Evolutionary conservation across 2,113 vertebrate genomes (phyloP), one percentile per base, ranked within the genome.

Genomic region (Noturus placidus): DNA sequence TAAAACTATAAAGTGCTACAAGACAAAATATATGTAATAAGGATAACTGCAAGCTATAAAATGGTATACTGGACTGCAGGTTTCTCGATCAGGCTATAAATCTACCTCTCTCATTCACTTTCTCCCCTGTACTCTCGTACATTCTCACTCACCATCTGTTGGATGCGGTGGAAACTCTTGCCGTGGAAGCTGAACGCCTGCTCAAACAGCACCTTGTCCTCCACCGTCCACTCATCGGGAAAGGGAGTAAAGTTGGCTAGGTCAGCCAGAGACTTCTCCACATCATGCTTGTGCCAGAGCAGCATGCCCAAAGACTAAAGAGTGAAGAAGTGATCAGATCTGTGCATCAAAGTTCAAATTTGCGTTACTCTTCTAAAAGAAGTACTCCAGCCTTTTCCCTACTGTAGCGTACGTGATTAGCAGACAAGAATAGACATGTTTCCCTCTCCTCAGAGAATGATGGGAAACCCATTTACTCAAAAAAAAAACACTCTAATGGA

Each of bases 131-230:
- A 76, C 59, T 67, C 30, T 20, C 22, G 42, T 52, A 54, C 72
- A 38, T 25, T 35, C 79, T 57, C 56, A 65, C 85, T 93, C 92
- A 96, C 96, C 96, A 96, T 96, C 93, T 96, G 95, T 83, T 96
- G 96, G 88, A 96, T 96, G 67, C 96, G 92, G 87, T 96, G 95
- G 91, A 96, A 96, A 89, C 95, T 95, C 76, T 96, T 96, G 81
- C 96, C 95, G 0, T 96, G 95, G 91, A 96, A 96, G 83, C 95
- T 95, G 87, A 96, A 96, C 52, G 95, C 96, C 89, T 96, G 95
- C 69, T 96, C 96, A 27, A 96, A 96, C 69, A 96, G 91, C 85
- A 96, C 96, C 90, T 96, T 96, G 90, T 96, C 95, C 90, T 96
- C 96, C 1, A 96, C 93, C 0, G 94, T 96, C 96, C 96, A 96